Conservation (phyloP, 92 coral and sea anemone species). For the Chrysogorgia sp. region DNA sequence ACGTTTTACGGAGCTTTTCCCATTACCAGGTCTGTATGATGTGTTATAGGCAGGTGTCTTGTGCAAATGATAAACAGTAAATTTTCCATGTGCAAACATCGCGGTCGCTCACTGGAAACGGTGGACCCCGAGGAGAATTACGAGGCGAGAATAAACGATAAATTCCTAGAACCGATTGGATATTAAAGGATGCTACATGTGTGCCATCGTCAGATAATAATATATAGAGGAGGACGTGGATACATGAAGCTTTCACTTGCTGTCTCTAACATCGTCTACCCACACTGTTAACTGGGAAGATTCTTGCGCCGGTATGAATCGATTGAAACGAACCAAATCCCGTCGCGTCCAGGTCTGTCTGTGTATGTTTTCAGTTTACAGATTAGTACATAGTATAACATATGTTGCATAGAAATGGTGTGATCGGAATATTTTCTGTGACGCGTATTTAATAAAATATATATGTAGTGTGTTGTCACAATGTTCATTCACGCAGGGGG, state of each 20-base stretch:
- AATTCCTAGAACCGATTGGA: not conserved
- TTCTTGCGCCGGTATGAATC: not conserved
- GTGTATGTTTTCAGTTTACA: not conserved
- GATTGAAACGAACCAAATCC: constrained; percentile 5
- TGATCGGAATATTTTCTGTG: too few species aligned
- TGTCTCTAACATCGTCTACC: too few species aligned
- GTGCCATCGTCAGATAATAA: too few species aligned
- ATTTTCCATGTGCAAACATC: not conserved
- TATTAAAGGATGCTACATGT: too few species aligned
- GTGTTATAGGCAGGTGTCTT: not conserved
- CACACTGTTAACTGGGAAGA: not conserved
- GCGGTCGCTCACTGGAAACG: not conserved
- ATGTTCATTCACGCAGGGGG: too few species aligned
- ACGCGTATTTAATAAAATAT: too few species aligned
- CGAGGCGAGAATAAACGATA: not conserved
- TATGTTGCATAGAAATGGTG: too few species aligned
- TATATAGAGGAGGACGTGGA: too few species aligned
- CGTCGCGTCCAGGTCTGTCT: constrained; percentile 27
- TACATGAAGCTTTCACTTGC: too few species aligned
- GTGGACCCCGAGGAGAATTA: too few species aligned
- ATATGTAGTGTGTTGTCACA: too few species aligned
- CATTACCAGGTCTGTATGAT: not conserved
- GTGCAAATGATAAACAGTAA: too few species aligned
- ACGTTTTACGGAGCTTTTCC: not conserved
- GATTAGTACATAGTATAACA: not conserved